Evolutionary conservation across 2,797 vertebrate genomes (phyloP).

Genomic region (Myoxocephalus aenaeus): DNA sequence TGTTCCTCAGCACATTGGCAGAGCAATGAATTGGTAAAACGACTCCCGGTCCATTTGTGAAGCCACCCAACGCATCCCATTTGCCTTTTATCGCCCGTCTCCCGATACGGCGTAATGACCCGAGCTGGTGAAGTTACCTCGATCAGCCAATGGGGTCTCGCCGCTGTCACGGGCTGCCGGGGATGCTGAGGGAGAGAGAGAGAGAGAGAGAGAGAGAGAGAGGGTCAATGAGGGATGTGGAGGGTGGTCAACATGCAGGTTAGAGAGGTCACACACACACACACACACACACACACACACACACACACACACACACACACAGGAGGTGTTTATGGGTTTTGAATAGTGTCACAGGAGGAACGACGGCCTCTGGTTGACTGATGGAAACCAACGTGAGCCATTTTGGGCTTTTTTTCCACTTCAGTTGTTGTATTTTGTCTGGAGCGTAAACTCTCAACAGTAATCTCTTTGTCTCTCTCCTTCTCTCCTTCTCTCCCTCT

Average conservation of each 20-base stretch:
- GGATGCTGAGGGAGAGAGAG: constrained; percentile 53
- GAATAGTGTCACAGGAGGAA: neutral
- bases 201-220: constrained; percentile 24
- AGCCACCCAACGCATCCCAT: constrained; percentile 61
- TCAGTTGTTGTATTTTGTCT: too few relatives aligned
- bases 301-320: too few relatives aligned
- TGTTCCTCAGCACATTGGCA: constrained; percentile 55
- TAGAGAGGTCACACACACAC: too few relatives aligned
- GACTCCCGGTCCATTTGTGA: constrained; percentile 56
- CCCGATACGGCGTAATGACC: constrained; percentile 29
- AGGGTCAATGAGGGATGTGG: neutral
- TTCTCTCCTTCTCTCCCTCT: too few relatives aligned
- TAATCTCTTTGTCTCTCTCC: too few relatives aligned
- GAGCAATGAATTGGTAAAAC: constrained; percentile 58
- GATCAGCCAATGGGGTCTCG: constrained; percentile 67
- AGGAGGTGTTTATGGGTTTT: neutral
- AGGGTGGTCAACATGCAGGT: neutral
- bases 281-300: too few relatives aligned
- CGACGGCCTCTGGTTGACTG: constrained; percentile 18
- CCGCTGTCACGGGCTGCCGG: constrained; percentile 42
- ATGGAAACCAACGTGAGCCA: constrained; percentile 9
- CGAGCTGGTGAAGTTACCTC: constrained; percentile 61
- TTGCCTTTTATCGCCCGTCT: constrained; percentile 39
- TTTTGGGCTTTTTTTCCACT: too few relatives aligned
- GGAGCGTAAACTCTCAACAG: too few relatives aligned